A percentile compares a stretch with the other conserved stretches of the same genome.
Conservation (phyloP, 2,797 vertebrate species). For the Poeciliopsis presidionis region DNA sequence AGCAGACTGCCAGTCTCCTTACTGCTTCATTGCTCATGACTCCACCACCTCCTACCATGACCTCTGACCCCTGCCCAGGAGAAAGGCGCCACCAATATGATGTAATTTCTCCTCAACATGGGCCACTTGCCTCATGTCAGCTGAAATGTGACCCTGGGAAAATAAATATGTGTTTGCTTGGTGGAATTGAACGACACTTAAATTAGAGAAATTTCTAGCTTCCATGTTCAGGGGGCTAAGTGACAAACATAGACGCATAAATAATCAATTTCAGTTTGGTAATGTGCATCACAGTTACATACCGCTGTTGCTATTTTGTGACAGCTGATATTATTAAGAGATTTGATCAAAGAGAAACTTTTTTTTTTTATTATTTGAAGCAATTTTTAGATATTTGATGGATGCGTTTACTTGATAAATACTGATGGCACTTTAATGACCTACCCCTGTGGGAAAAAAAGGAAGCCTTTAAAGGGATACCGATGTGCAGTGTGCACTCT, state of each 20-base stretch:
- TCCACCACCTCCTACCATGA: slow-evolving; percentile 64
- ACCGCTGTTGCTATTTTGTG: background rate
- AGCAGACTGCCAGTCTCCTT: slow-evolving; percentile 69
- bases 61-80: slow-evolving; percentile 69
- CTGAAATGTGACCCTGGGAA: slow-evolving; percentile 61
- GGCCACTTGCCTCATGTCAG: slow-evolving; percentile 40
- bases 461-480: background rate
- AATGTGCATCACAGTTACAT: slow-evolving; percentile 6
- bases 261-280: slow-evolving; percentile 5
- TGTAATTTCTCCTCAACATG: slow-evolving; percentile 63
- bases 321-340: background rate
- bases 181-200: slow-evolving; percentile 39
- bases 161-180: slow-evolving; percentile 72
- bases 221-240: slow-evolving; percentile 13
- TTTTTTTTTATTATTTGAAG: background rate
- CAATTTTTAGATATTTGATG: background rate
- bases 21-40: slow-evolving; percentile 57
- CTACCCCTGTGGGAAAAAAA: slow-evolving; percentile 5
- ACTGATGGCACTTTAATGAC: slow-evolving; percentile 11
- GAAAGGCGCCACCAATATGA: slow-evolving; percentile 69
- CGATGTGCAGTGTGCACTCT: slow-evolving; percentile 24
- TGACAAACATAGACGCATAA: slow-evolving; percentile 7
- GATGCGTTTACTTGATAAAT: slow-evolving; percentile 11
- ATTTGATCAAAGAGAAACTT: background rate
- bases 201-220: slow-evolving; percentile 4